These are phyloP conservation scores for Cydia pomonella DNA, from an alignment of 1,140 invertebrate species.

Conservation along the genomic window DNA sequence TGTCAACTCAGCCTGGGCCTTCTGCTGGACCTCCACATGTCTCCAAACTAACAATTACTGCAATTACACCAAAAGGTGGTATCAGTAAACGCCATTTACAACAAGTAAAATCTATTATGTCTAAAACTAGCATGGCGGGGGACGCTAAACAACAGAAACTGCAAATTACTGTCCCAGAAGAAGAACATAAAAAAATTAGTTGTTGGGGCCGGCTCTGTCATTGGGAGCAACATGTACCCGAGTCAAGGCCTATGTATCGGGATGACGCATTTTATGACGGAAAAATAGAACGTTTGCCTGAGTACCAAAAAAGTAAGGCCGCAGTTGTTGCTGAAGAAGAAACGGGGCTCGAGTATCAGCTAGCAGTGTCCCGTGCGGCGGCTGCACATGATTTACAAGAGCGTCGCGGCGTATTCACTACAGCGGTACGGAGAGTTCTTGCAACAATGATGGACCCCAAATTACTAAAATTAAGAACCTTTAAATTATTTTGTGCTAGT, in stretches of 20 bases:
- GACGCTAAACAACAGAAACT: conserved; percentile 48
- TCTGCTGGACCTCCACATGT: conserved; percentile 51
- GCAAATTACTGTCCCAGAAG: conserved; percentile 51
- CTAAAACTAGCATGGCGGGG: conserved; percentile 62
- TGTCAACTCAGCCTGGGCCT: conserved; percentile 51
- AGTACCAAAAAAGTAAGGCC: conserved; percentile 84
- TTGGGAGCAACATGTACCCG: conserved; percentile 65
- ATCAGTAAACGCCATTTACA: conserved; percentile 66
- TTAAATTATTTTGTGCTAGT: conserved; percentile 56
- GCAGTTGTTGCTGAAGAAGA: conserved; percentile 50
- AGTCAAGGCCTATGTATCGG: conserved; percentile 87
- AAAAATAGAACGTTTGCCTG: conserved; percentile 87
- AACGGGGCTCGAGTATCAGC: conserved; percentile 74
- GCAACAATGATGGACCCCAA: conserved; percentile 75
- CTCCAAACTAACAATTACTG: conserved; percentile 58
- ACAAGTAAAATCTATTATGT: conserved; percentile 71
- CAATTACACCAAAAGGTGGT: conserved; percentile 56
- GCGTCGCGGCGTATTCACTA: conserved; percentile 65
- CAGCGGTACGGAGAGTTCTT: conserved; percentile 65
- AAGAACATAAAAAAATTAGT: conserved; percentile 49
- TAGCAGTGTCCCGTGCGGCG: conserved; percentile 69
- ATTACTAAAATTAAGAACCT: conserved; percentile 60
- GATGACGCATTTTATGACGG: conserved; percentile 94
- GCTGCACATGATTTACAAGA: conserved; percentile 66
- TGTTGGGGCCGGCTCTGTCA: conserved; percentile 60